A percentile compares a stretch with the other conserved stretches of the same genome.
Conservation (phyloP, 1,140 invertebrate genomes). For the Lepidurus apus region DNA sequence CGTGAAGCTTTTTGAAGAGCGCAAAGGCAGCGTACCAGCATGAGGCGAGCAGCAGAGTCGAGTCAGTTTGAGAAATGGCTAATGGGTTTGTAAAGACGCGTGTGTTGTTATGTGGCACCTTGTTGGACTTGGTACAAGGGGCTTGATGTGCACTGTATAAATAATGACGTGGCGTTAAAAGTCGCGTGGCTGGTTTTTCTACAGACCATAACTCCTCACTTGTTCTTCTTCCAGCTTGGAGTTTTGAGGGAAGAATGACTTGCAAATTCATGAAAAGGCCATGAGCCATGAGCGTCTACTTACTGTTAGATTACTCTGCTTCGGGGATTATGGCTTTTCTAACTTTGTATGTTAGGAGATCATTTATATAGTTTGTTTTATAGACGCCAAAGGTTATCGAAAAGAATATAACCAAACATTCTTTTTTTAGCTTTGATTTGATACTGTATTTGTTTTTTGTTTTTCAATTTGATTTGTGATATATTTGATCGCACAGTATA, state of each 20-base stretch:
- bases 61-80: conserved; percentile 18
- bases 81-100: conserved; percentile 19
- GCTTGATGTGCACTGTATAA: conserved; percentile 15
- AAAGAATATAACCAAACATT: too few relatives aligned
- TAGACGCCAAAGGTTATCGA: too few relatives aligned
- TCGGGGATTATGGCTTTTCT: conserved; percentile 4
- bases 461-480: too few relatives aligned
- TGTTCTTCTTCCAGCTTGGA: neutral
- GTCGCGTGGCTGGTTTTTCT: neutral
- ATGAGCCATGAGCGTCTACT: conserved; percentile 1
- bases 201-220: too few relatives aligned
- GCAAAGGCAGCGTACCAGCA: neutral
- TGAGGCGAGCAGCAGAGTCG: neutral
- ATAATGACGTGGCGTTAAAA: conserved; percentile 22
- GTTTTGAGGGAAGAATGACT: neutral
- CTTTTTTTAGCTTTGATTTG: too few relatives aligned
- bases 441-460: too few relatives aligned
- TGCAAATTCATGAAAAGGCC: neutral
- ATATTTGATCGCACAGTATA: neutral
- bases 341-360: neutral
- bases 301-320: conserved; percentile 5
- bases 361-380: neutral
- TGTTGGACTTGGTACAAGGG: conserved; percentile 16
- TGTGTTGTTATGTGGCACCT: conserved; percentile 21
- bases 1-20: conserved; percentile 1